A percentile compares a stretch with the other conserved stretches of the same genome.
Evolutionary conservation across 2,888 invertebrate genomes (phyloP).

Genomic region (Abrostola tripartita): DNA sequence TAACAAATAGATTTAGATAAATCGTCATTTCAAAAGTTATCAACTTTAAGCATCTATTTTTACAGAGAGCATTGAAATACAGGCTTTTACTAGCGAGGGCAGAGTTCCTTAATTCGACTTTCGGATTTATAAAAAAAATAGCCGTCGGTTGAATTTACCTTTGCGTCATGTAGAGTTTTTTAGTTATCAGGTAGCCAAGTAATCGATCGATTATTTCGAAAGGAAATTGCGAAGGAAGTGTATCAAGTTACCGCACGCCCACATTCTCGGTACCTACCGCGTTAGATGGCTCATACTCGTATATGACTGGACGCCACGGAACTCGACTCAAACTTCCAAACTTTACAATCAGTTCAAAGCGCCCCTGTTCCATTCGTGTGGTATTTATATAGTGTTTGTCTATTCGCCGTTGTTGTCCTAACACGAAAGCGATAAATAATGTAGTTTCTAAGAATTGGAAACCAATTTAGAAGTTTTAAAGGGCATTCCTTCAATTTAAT

Average conservation of each 20-base stretch:
- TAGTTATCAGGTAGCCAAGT: conserved; percentile 18
- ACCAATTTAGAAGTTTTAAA: conserved; percentile 29
- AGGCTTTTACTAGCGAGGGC: neutral
- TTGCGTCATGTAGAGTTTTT: conserved; percentile 14
- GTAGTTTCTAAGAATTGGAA: conserved; percentile 32
- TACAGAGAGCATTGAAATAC: neutral
- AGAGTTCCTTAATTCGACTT: neutral
- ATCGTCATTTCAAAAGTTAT: too few species aligned
- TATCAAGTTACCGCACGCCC: conserved; percentile 32
- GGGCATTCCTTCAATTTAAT: conserved; percentile 29
- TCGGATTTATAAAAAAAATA: conserved; percentile 2
- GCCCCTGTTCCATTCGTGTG: conserved; percentile 13
- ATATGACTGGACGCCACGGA: conserved; percentile 1
- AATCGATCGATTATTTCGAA: conserved; percentile 25
- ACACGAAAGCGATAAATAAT: conserved; percentile 29
- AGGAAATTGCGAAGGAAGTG: conserved; percentile 44
- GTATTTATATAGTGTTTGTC: conserved; percentile 32
- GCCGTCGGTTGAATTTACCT: conserved; percentile 2
- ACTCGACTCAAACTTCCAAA: conserved; percentile 16
- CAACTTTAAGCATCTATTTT: neutral
- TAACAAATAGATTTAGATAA: too few species aligned
- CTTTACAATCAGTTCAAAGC: conserved; percentile 21
- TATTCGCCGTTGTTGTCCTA: conserved; percentile 22
- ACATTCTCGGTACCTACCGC: conserved; percentile 16
- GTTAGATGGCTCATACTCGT: conserved; percentile 16